Percentiles rank a stretch among this genome's conserved stretches.
Conservation (phyloP, 1,140 invertebrate genomes). For the Mizuhopecten yessoensis region DNA sequence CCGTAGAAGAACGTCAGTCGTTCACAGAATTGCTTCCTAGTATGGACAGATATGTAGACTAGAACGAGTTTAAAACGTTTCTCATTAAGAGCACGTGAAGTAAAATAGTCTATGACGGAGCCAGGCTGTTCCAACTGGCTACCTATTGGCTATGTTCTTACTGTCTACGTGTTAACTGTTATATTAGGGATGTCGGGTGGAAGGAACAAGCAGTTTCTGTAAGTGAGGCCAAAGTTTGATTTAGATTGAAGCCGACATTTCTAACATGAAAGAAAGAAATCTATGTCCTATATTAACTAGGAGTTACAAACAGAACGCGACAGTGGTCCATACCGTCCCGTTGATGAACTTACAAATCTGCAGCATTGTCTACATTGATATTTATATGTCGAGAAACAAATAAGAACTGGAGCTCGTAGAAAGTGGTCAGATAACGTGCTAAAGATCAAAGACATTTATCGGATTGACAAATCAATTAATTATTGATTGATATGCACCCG, state of each 20-base stretch:
- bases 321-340: not conserved
- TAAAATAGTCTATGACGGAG: not conserved
- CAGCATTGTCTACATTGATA: not conserved
- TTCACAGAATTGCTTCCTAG: too few relatives aligned
- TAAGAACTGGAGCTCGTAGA: not conserved
- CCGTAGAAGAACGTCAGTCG: too few relatives aligned
- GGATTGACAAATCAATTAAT: conserved; percentile 11
- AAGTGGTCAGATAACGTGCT: conserved; percentile 15
- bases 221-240: conserved; percentile 33
- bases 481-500: conserved; percentile 34
- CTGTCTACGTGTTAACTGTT: not conserved
- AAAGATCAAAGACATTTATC: conserved; percentile 26
- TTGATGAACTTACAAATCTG: not conserved
- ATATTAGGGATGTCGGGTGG: not conserved
- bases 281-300: not conserved
- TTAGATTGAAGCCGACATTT: conserved; percentile 9
- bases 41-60: too few relatives aligned
- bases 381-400: not conserved
- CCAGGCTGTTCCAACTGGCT: not conserved
- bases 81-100: too few relatives aligned
- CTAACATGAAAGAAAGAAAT: not conserved
- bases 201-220: not conserved
- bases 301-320: not conserved
- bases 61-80: too few relatives aligned
- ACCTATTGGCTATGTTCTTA: not conserved